Base-by-base conservation (phyloP, 2,113 vertebrate genomes). In the Ursus arctos region DNA sequence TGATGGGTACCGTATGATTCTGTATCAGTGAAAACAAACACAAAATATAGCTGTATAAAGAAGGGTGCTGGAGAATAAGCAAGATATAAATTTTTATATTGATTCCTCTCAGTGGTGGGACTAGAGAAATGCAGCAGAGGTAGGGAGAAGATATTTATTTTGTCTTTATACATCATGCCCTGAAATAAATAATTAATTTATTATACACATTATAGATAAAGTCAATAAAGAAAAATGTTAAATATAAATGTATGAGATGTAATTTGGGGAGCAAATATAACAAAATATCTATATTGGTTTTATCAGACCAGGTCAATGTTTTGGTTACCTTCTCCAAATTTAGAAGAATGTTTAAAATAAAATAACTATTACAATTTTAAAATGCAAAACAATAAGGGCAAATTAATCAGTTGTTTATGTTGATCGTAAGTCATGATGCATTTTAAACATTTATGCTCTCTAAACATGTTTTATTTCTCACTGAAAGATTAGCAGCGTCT, bases 391-490 rank as follows among this genome's bases (percentile, higher is more conserved):
- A 76, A 11, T 43, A 40, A 77, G 69, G 72, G 4, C n/a, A 88
- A 94, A 79, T 88, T n/a, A 51, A 49, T 47, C 26, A 63, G 0
- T 71, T 71, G 14, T 94, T 18, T 85, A 77, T 95, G 4, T 61
- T 90, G n/a, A 26, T 61, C 22, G 36, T 33, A 86, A 74, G 14
- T n/a, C 26, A 81, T 31, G 5, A 49, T 74, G 13, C 59, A 74
- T 63, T 83, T 96, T 74, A 91, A 80, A 7, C 5, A 36, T 69
- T 82, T 28, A 57, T 71, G 6, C 15, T 92, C 43, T 87, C 33
- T 89, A 47, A 93, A 57, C 76, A 12, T 18, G 4, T 36, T 36
- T 85, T 89, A 59, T 77, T 97, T 97, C 51, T 93, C 18, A 77
- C 18, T 76, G 47, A 90, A 94, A 94, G 69, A 65, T 59, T 90